Conservation (phyloP, 2,888 invertebrate genomes). For the Vesta saturnalis region DNA sequence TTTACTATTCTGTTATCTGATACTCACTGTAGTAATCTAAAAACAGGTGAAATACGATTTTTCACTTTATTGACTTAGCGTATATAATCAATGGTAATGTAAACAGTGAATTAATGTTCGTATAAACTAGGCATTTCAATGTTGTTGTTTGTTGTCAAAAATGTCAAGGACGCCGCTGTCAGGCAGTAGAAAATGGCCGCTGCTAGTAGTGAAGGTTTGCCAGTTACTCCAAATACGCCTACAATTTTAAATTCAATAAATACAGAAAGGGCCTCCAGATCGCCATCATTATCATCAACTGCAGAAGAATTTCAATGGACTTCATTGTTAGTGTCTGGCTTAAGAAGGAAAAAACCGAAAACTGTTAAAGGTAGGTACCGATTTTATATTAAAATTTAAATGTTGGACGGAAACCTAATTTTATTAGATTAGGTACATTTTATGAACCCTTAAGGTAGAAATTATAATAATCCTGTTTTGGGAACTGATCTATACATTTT, state of each 20-base stretch:
- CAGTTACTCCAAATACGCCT: slow-evolving; percentile 55
- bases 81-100: too few species aligned
- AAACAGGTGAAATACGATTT: too few species aligned
- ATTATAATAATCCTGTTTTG: too few species aligned
- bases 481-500: too few species aligned
- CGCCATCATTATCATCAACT: slow-evolving; percentile 68
- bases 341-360: slow-evolving; percentile 43
- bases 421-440: too few species aligned
- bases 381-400: too few species aligned
- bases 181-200: slow-evolving; percentile 52
- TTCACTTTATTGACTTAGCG: too few species aligned
- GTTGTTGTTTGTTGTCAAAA: not conserved
- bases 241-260: slow-evolving; percentile 19
- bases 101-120: not conserved
- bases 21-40: too few species aligned
- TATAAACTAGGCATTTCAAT: not conserved
- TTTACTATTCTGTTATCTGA: too few species aligned
- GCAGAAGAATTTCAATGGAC: slow-evolving; percentile 62
- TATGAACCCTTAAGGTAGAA: too few species aligned
- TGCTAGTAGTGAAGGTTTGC: slow-evolving; percentile 61
- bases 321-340: slow-evolving; percentile 53
- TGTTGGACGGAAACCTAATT: too few species aligned
- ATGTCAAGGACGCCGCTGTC: not conserved
- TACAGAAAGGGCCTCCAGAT: slow-evolving; percentile 62
- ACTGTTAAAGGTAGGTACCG: slow-evolving; percentile 17